Conservation (phyloP, 2,888 invertebrate species). For the Drosophila infuscata region DNA sequence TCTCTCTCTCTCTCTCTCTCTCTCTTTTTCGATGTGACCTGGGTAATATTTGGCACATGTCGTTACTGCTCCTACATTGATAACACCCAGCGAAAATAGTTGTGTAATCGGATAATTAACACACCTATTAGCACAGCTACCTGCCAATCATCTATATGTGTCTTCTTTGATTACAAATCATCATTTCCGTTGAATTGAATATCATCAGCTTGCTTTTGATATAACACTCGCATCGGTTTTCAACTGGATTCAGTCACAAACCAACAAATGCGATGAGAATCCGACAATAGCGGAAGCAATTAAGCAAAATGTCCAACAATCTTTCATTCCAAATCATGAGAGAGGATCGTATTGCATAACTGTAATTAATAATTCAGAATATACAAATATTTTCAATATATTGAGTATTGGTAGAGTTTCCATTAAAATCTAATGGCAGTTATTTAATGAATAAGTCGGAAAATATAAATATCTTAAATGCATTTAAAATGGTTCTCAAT, state of each 20-base stretch:
- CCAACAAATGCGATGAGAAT: slow-evolving; percentile 24
- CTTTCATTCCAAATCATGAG: not conserved
- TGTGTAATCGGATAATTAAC: slow-evolving; percentile 27
- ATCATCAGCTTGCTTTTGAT: slow-evolving; percentile 18
- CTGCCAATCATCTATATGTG: slow-evolving; percentile 14
- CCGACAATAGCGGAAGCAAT: slow-evolving; percentile 36
- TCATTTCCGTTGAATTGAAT: slow-evolving; percentile 20
- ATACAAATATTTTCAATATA: not conserved
- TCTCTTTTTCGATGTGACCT: slow-evolving; percentile 34
- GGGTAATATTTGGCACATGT: slow-evolving; percentile 55
- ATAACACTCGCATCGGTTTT: slow-evolving; percentile 22
- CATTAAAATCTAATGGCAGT: too few relatives aligned
- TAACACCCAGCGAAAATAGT: slow-evolving; percentile 40
- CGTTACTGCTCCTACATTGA: slow-evolving; percentile 18
- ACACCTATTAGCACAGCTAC: slow-evolving; percentile 29
- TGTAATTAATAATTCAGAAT: not conserved
- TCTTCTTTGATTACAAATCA: slow-evolving; percentile 11
- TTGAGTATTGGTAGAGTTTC: too few relatives aligned
- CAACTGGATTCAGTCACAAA: slow-evolving; percentile 8
- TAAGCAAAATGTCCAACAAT: slow-evolving; percentile 18
- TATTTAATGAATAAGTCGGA: not conserved
- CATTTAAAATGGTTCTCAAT: not conserved
- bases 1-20: slow-evolving; percentile 4
- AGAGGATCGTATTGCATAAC: slow-evolving; percentile 1
- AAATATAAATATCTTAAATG: not conserved